A percentile compares a stretch with the other conserved stretches of the same genome.
Conservation (phyloP, 1,140 invertebrate genomes). For the Drosophila rufa region DNA sequence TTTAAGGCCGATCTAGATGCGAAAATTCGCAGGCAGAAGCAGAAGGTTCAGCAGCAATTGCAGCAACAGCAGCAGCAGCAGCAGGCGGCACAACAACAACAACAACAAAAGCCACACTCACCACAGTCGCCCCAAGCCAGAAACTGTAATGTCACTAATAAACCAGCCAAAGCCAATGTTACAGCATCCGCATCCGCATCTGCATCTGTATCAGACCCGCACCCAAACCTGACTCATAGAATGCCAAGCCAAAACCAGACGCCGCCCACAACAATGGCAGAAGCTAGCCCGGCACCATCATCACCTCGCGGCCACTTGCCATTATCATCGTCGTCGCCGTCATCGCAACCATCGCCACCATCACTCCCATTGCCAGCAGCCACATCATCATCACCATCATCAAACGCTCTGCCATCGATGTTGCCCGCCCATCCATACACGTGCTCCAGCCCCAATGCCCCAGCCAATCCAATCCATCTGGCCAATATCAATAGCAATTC, state of each 20-base stretch:
- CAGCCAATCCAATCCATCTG: constrained; percentile 40
- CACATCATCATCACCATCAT: constrained; percentile 36
- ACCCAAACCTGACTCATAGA: constrained; percentile 62
- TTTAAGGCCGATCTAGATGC: constrained; percentile 82
- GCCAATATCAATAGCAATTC: constrained; percentile 66
- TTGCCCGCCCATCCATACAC: constrained; percentile 62
- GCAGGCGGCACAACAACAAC: constrained; percentile 37
- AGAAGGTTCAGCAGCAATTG: constrained; percentile 74
- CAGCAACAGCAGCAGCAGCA: constrained; percentile 58
- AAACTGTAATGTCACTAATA: constrained; percentile 83
- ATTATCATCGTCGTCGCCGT: constrained; percentile 47
- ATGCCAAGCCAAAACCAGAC: constrained; percentile 58
- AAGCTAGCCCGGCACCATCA: constrained; percentile 17
- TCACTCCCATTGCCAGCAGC: constrained; percentile 49
- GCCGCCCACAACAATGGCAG: constrained; percentile 43
- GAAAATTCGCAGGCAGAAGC: constrained; percentile 79
- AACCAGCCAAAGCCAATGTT: constrained; percentile 50
- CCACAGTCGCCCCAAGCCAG: constrained; percentile 71
- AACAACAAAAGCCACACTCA: constrained; percentile 61
- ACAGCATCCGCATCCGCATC: constrained; percentile 60
- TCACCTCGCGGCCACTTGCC: constrained; percentile 43
- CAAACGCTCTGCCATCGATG: constrained; percentile 50
- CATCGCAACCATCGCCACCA: constrained; percentile 41
- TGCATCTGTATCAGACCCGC: constrained; percentile 46
- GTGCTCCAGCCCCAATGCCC: constrained; percentile 45